These are phyloP conservation scores for Cacatua alba DNA, from an alignment of 2,113 vertebrate genomes.

Conservation along the genomic window DNA sequence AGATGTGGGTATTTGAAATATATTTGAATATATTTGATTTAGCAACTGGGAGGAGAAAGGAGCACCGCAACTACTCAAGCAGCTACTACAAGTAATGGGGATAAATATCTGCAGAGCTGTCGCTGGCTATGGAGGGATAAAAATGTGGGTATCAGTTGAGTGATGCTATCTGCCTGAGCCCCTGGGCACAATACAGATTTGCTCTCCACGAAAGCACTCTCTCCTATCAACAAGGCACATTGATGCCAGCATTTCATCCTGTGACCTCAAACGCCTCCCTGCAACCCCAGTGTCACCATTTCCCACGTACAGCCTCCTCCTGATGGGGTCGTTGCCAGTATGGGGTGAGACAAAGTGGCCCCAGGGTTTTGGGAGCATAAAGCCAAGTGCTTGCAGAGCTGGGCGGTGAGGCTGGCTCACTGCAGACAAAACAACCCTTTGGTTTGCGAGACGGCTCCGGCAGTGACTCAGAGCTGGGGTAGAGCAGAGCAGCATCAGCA, in stretches of 20 bases:
- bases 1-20: neutral
- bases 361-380: neutral
- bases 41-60: neutral
- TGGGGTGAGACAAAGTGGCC: neutral
- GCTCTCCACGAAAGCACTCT: neutral
- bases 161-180: neutral
- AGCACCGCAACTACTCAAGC: neutral
- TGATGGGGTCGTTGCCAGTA: accelerated
- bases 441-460: neutral
- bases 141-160: neutral
- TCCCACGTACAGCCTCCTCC: neutral
- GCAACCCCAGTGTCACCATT: accelerated
- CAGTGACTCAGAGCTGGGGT: constrained; percentile 28
- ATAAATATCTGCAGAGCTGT: neutral
- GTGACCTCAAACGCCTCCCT: neutral
- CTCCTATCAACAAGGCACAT: neutral
- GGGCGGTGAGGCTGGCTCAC: neutral
- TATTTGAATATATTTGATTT: no score
- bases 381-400: neutral
- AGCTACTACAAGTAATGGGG: neutral
- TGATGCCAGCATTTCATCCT: neutral
- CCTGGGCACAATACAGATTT: neutral
- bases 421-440: neutral
- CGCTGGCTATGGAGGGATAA: neutral
- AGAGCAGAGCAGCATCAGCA: neutral